Evolutionary conservation across 2,113 vertebrate species (phyloP), one percentile per base, ranked within the genome.

Genomic region (Corythoichthys haematopterus): DNA sequence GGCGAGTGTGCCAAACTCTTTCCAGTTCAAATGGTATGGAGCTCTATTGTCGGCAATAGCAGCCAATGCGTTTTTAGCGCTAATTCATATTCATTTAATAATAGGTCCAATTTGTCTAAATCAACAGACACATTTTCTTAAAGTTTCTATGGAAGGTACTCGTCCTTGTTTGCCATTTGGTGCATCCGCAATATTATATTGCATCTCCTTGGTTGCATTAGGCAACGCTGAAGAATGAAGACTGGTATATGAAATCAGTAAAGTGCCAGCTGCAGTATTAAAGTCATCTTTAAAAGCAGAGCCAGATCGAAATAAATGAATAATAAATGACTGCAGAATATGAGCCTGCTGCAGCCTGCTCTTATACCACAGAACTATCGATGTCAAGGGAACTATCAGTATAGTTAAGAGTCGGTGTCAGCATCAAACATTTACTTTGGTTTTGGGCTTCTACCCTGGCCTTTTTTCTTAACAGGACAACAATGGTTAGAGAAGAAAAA

Each of bases 281-380:
- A 57, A 57, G 55, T 36, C 63, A 59, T 80, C 76, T 84, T 80
- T 71, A 84, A 76, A 87, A 77, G 53, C 67, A 75, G 47, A 78
- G 33, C 69, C n/a, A 33, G 76, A 70, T 69, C 72, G 75, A 86
- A 81, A 88, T 65, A 84, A 79, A 83, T 71, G 78, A 81, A 80
- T 82, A 74, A 80, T 74, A 78, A 11, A 57, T 57, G 33, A 57
- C 14, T 36, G 55, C 12, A 48, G 40, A 53, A 72, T 64, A 66
- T 74, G 73, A 82, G 76, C 73, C 63, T 83, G 70, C 52, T 51
- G 40, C 45, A 58, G 52, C 62, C 69, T 36, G 38, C 63, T 64
- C 56, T 72, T 66, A 60, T 66, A 61, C 70, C 59, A 14, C 37
- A 47, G 72, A 20, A 20, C 58, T 57, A 65, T 61, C 46, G 61